A percentile compares a stretch with the other conserved stretches of the same genome.
Conservation (phyloP, 2,797 vertebrate genomes). For the Channallabes apus region DNA sequence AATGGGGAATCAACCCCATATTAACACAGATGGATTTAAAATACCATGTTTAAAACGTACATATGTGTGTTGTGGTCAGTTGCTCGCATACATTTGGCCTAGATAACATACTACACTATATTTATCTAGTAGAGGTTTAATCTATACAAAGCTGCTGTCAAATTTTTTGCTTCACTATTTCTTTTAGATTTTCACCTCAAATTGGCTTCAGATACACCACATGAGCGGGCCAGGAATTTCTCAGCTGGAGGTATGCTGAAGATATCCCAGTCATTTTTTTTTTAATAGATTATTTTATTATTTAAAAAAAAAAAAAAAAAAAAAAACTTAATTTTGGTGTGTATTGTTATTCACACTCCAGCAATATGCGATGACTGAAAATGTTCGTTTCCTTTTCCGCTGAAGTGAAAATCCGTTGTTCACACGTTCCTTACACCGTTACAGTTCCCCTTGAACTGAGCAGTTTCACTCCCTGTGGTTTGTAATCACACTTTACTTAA, state of each 20-base stretch:
- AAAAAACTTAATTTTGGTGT: no score
- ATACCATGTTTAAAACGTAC: not conserved
- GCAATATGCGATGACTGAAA: no score
- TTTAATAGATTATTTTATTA: no score
- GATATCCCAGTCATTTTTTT: not conserved
- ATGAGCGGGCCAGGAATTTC: not conserved
- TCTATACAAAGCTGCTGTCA: not conserved
- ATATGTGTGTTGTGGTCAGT: not conserved
- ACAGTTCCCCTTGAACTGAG: no score
- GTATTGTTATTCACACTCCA: no score
- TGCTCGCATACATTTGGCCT: not conserved
- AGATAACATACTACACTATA: not conserved
- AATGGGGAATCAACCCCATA: not conserved
- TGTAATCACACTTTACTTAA: no score
- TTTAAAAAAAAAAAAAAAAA: no score
- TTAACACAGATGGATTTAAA: not conserved
- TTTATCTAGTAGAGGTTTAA: not conserved
- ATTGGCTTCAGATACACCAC: not conserved
- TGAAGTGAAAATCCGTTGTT: no score
- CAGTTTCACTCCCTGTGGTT: no score
- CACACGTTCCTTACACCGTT: no score
- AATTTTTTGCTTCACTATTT: not conserved
- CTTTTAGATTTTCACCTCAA: slow-evolving; percentile 4
- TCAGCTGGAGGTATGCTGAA: not conserved
- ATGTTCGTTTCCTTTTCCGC: no score